Percentiles rank a stretch among this genome's conserved stretches.
Conservation (phyloP, 2,113 vertebrate species). For the Cryptomyrus ogoouensis region DNA sequence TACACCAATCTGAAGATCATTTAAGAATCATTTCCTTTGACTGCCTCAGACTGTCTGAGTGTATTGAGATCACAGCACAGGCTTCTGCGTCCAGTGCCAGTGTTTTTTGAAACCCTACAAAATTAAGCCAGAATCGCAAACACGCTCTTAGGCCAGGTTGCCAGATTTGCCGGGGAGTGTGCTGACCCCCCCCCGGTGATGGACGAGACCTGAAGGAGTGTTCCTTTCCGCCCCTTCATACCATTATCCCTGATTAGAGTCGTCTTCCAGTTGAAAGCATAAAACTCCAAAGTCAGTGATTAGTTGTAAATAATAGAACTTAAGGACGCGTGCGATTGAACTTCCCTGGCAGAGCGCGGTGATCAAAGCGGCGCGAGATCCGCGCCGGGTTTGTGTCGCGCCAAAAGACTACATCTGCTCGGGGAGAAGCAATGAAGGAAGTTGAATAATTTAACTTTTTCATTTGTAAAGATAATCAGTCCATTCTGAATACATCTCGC, state of each 20-base stretch:
- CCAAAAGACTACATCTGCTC: constrained; percentile 50
- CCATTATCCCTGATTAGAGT: constrained; percentile 47
- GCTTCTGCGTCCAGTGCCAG: not conserved
- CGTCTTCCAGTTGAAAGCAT: constrained; percentile 45
- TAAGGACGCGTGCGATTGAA: constrained; percentile 51
- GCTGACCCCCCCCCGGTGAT: constrained; percentile 31
- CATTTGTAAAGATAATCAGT: constrained; percentile 99
- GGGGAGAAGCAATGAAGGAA: constrained; percentile 53
- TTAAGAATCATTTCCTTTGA: not conserved
- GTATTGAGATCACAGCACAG: not conserved
- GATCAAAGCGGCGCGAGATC: constrained; percentile 42
- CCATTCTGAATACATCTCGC: constrained; percentile 96
- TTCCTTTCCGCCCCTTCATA: constrained; percentile 28
- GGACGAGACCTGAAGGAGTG: constrained; percentile 34
- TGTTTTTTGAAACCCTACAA: constrained; percentile 19
- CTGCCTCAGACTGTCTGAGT: not conserved
- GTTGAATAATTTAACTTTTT: constrained; percentile 99
- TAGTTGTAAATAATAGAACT: constrained; percentile 57
- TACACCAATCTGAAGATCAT: not conserved
- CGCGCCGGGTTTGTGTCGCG: constrained; percentile 50
- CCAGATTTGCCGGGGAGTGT: not conserved
- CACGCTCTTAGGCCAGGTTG: constrained; percentile 34
- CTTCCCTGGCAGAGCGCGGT: constrained; percentile 27
- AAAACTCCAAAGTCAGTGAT: constrained; percentile 41
- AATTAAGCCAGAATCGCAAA: constrained; percentile 34